phyloP scores from a whole-genome alignment of 1,140 invertebrate genomes.

The Megalonaias nervosa region DNA sequence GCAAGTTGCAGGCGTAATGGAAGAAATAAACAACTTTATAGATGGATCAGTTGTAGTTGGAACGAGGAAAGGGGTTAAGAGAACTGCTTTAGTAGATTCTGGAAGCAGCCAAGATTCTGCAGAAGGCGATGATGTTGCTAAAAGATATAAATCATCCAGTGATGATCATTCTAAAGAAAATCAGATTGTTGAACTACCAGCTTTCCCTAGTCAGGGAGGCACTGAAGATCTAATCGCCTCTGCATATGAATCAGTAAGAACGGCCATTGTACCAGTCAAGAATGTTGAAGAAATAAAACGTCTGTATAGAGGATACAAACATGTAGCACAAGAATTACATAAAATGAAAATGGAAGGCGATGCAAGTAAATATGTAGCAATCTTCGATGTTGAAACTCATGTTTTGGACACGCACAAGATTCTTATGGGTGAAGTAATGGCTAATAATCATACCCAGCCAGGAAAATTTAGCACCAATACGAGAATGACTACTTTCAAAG shows the following conservation, averaged over 20 bases:
- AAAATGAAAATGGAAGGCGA: background rate
- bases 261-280: background rate
- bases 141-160: no score
- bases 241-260: background rate
- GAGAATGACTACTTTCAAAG: background rate
- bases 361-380: background rate
- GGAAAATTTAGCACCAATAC: slow-evolving; percentile 3
- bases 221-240: background rate
- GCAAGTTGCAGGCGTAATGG: background rate
- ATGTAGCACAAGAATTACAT: slow-evolving; percentile 3
- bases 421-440: slow-evolving; percentile 3
- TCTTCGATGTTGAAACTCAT: background rate
- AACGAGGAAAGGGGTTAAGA: background rate
- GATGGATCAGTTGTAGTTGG: background rate
- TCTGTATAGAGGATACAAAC: slow-evolving; percentile 7
- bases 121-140: no score
- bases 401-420: background rate
- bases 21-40: background rate
- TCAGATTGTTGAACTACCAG: background rate
- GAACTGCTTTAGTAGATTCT: background rate
- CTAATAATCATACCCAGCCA: background rate
- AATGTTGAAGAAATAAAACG: slow-evolving; percentile 2
- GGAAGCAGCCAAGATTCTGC: background rate
- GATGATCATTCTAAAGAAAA: background rate
- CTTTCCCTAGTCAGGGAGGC: no score